Evolutionary conservation across 2,888 invertebrate genomes (phyloP), one percentile per base, ranked within the genome.

Genomic region (Pandemis heparana): DNA sequence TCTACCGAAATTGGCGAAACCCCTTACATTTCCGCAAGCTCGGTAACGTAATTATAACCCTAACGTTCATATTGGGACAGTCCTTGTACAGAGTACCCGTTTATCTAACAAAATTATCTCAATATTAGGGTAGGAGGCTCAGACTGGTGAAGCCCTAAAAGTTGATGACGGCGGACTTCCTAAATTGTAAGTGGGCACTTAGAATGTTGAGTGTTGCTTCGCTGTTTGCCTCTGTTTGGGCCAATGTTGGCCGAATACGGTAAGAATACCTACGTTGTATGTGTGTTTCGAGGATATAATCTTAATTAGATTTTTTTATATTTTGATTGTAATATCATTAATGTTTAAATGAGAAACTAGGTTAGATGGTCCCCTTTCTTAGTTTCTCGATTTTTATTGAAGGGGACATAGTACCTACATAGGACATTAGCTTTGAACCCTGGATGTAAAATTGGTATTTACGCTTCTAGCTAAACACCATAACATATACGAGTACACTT

Each of bases 81-180:
- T 23, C 63, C 62, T 12, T 23, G 46, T 46, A 46, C 46, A 23
- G 23, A 63, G 18, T 12, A 60, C 66, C 39, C 38, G 61, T 66
- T 59, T 68, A 68, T 60, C 67, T 65, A 38, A 38, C 51, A 32
- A 32, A 59, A 67, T 72, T 43, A 67, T 62, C 62, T 62, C 53
- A 67, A 43, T 38, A 16, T 46, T 62, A 62, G 39, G 43, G 43
- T 38, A 59, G 60, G 12, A 6, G 48, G n/a, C 14, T 56, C 18
- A 8, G 56, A 16, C 48, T 38, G 41, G 38, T n/a, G 14, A 67
- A 67, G 43, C 18, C 18, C 67, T 67, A 10, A 67, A 38, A 62
- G 67, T 62, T 67, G 72, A 71, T 67, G 71, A 62, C 67, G 32
- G 23, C 43, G 67, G 53, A 61, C 32, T 53, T 63, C 61, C 43